Conservation (phyloP, 2,113 vertebrate species). For the Gadus macrocephalus region DNA sequence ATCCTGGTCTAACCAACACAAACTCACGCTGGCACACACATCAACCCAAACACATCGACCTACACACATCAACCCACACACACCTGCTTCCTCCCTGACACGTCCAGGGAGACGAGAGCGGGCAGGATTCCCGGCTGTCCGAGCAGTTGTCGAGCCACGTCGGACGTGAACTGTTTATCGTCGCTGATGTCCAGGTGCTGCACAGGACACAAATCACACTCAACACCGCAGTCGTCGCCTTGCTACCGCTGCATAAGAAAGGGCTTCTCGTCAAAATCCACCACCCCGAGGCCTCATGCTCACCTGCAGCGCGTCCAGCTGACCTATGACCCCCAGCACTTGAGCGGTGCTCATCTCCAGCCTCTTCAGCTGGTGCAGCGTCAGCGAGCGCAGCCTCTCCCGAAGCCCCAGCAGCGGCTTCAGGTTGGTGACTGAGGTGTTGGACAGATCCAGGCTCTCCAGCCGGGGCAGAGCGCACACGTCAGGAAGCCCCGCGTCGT, state of each 20-base stretch:
- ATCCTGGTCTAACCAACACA: background rate
- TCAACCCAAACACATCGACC: conserved; percentile 39
- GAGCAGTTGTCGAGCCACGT: conserved; percentile 91
- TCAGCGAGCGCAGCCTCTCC: conserved; percentile 88
- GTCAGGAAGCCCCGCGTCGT: conserved; percentile 89
- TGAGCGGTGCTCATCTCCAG: conserved; percentile 97
- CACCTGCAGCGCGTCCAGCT: conserved; percentile 81
- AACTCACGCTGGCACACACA: too few species aligned
- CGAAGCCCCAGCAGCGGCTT: conserved; percentile 87
- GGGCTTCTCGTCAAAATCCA: background rate
- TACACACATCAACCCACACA: conserved; percentile 6
- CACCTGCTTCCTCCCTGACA: conserved; percentile 94
- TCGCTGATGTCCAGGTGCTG: conserved; percentile 97
- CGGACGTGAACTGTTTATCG: conserved; percentile 98
- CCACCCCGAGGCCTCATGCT: background rate
- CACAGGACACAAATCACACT: conserved; percentile 15
- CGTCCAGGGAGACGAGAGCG: conserved; percentile 87
- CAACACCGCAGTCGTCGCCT: background rate
- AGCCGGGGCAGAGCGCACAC: conserved; percentile 88
- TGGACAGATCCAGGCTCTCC: conserved; percentile 96
- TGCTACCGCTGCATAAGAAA: too few species aligned
- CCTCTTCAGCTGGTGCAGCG: conserved; percentile 96
- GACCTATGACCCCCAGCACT: conserved; percentile 88
- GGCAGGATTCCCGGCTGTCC: conserved; percentile 88
- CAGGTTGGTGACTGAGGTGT: conserved; percentile 95